These are phyloP conservation scores for Drosophila multiciliata DNA, from an alignment of 2,888 invertebrate species.

Conservation along the genomic window DNA sequence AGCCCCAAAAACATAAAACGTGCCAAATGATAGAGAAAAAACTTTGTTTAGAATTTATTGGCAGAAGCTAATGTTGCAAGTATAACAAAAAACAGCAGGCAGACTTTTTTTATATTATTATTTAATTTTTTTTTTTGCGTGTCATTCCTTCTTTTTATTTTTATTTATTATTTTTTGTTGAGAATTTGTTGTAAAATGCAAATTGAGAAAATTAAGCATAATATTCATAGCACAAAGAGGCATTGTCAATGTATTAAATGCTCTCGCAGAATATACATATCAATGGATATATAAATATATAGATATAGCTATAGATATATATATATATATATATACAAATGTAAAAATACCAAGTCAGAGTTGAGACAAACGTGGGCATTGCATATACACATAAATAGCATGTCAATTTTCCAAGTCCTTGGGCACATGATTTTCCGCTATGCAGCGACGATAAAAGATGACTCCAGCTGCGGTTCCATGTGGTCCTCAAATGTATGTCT, in stretches of 20 bases:
- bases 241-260: slow-evolving; percentile 1
- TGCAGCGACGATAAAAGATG: slow-evolving; percentile 5
- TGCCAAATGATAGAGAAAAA: not conserved
- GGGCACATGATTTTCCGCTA: not conserved
- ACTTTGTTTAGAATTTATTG: slow-evolving; percentile 45
- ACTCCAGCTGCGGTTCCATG: slow-evolving; percentile 24
- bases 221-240: not conserved
- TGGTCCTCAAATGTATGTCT: slow-evolving; percentile 16
- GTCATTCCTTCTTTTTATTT: not conserved
- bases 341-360: not conserved
- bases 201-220: not conserved
- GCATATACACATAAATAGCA: not conserved
- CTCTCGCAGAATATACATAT: not conserved
- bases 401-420: slow-evolving; percentile 3
- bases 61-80: slow-evolving; percentile 39
- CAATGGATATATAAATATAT: no score
- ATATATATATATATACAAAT: not conserved
- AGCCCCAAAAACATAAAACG: not conserved
- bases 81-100: slow-evolving; percentile 45
- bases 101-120: not conserved
- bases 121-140: slow-evolving; percentile 1
- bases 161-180: not conserved
- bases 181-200: not conserved
- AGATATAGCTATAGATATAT: not conserved
- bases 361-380: not conserved